Conservation (phyloP, 2,113 vertebrate genomes). For the Actinemys pallida region DNA sequence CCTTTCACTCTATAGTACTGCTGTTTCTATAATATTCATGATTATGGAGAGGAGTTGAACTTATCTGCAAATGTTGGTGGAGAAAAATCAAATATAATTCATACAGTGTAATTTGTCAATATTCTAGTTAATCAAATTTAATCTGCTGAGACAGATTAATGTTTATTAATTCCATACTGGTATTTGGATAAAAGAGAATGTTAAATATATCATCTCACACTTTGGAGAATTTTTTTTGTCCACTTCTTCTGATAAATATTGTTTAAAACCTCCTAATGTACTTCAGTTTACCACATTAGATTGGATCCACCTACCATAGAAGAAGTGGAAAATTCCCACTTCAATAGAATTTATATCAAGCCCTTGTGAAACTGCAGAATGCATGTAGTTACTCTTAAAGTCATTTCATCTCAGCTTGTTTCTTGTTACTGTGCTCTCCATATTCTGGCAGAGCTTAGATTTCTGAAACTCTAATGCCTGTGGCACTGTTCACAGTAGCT, state of each 20-base stretch:
- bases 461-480: not conserved
- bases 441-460: not conserved
- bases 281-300: not conserved
- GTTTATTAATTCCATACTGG: not conserved
- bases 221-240: not conserved
- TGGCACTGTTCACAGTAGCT: not conserved
- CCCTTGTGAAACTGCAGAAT: not conserved
- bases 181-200: not conserved
- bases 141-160: not conserved
- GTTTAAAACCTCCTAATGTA: not conserved
- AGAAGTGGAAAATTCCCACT: not conserved
- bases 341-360: not conserved
- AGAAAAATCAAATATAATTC: not conserved
- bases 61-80: not conserved
- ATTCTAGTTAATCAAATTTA: not conserved
- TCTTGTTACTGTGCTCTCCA: not conserved
- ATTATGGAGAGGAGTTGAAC: not conserved
- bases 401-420: not conserved
- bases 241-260: not conserved
- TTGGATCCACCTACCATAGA: not conserved
- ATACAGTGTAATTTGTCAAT: not conserved
- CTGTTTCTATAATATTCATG: not conserved
- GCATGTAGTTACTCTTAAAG: not conserved
- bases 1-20: not conserved
- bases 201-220: not conserved